These are phyloP conservation scores for Drosophila meridionalis DNA, from an alignment of 2,888 invertebrate genomes.

Conservation along the genomic window DNA sequence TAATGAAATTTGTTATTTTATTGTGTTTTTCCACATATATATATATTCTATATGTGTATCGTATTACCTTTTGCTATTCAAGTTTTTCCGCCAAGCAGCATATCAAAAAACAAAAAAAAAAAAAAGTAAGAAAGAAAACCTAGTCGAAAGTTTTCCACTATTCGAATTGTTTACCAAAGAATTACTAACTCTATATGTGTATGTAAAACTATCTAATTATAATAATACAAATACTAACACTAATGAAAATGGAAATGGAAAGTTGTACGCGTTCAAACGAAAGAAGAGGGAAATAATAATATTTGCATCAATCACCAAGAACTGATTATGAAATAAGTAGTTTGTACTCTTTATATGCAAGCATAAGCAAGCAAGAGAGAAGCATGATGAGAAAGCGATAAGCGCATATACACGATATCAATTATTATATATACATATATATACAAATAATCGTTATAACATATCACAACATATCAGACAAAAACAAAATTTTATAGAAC, in stretches of 20 bases:
- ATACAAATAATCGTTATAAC: constrained; percentile 48
- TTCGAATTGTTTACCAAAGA: constrained; percentile 37
- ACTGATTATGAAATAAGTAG: constrained; percentile 85
- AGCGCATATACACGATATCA: constrained; percentile 59
- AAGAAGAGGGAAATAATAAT: constrained; percentile 34
- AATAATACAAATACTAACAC: neutral
- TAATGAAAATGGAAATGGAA: constrained; percentile 2
- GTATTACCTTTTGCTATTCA: constrained; percentile 36
- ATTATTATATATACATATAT: constrained; percentile 42
- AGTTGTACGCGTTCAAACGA: constrained; percentile 52
- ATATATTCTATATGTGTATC: neutral
- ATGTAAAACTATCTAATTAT: constrained; percentile 27
- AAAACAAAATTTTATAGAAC: constrained; percentile 40
- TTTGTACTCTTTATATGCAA: constrained; percentile 83
- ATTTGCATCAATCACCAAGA: constrained; percentile 82
- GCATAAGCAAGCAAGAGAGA: constrained; percentile 38
- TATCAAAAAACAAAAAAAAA: constrained; percentile 4
- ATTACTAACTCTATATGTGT: constrained; percentile 27
- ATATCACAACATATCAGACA: constrained; percentile 73
- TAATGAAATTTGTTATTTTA: constrained; percentile 37
- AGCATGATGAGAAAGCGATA: constrained; percentile 33
- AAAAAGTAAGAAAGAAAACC: constrained; percentile 21
- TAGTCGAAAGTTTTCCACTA: constrained; percentile 57
- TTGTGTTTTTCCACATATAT: constrained; percentile 23
- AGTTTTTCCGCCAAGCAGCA: constrained; percentile 33